Percentiles rank a stretch among this genome's conserved stretches.
phyloP scores from a whole-genome alignment of 2,888 invertebrate species.

The Drosophila birchii region DNA sequence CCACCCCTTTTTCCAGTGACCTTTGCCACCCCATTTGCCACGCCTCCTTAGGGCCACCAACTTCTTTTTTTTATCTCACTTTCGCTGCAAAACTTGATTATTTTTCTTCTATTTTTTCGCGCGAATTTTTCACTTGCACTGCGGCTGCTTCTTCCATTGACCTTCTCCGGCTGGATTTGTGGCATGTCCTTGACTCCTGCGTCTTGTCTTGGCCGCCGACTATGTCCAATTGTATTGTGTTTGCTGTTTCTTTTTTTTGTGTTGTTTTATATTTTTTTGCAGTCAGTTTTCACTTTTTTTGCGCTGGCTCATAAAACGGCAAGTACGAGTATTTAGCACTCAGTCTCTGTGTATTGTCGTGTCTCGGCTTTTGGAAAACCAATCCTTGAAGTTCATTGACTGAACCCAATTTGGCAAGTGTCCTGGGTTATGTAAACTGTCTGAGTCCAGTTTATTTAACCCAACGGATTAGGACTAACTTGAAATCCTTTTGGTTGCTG shows the following conservation, averaged over 20 bases:
- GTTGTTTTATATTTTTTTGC: constrained; percentile 12
- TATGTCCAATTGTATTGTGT: constrained; percentile 66
- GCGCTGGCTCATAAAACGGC: constrained; percentile 69
- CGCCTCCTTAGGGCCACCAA: constrained; percentile 10
- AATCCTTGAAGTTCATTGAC: constrained; percentile 62
- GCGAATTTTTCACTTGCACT: constrained; percentile 61
- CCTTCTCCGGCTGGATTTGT: constrained; percentile 58
- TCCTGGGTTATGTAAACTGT: constrained; percentile 64
- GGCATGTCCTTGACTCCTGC: constrained; percentile 74
- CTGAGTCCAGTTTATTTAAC: constrained; percentile 45
- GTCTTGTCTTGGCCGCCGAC: constrained; percentile 48
- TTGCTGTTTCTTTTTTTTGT: constrained; percentile 26
- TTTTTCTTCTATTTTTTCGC: constrained; percentile 52
- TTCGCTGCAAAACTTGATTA: constrained; percentile 75
- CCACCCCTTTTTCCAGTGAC: constrained; percentile 16
- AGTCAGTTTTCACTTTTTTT: constrained; percentile 69
- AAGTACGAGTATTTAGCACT: constrained; percentile 61
- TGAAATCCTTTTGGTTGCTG: constrained; percentile 3
- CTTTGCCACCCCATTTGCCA: not conserved
- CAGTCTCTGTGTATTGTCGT: constrained; percentile 19
- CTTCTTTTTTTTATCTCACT: constrained; percentile 72
- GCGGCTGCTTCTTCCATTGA: constrained; percentile 57
- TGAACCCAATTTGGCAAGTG: constrained; percentile 38
- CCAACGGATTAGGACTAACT: constrained; percentile 46
- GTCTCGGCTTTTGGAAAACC: constrained; percentile 18